Percentiles rank a stretch among this genome's conserved stretches.
Evolutionary conservation across 2,797 vertebrate species (phyloP).

Genomic region (Centropyge bicolor): DNA sequence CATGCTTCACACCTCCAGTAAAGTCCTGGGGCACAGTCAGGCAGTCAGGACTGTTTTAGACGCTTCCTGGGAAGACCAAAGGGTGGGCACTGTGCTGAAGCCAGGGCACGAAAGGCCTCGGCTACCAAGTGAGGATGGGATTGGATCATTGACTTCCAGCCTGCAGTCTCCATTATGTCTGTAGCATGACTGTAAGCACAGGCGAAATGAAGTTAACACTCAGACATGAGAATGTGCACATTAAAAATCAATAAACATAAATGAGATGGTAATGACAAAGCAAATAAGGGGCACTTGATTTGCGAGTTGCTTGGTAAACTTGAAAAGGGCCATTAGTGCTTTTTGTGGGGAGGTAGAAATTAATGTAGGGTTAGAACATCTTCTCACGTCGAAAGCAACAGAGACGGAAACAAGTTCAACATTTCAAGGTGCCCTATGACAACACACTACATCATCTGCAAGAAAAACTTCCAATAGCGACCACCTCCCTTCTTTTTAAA

Average conservation of each 20-base stretch:
- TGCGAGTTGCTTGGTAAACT: slow-evolving; percentile 44
- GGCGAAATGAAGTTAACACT: slow-evolving; percentile 67
- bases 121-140: slow-evolving; percentile 99
- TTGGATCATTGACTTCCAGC: slow-evolving; percentile 99
- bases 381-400: slow-evolving; percentile 15
- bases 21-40: slow-evolving; percentile 84
- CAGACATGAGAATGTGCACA: slow-evolving; percentile 72
- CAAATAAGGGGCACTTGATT: slow-evolving; percentile 65
- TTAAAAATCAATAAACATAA: slow-evolving; percentile 84
- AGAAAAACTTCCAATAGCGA: slow-evolving; percentile 49
- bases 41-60: slow-evolving; percentile 96
- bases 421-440: slow-evolving; percentile 75
- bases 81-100: slow-evolving; percentile 95
- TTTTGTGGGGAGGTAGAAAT: slow-evolving; percentile 29
- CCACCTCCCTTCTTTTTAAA: slow-evolving; percentile 58
- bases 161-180: slow-evolving; percentile 99
- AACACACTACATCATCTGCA: slow-evolving; percentile 56
- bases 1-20: slow-evolving; percentile 78
- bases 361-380: not conserved
- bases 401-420: slow-evolving; percentile 33
- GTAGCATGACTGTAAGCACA: slow-evolving; percentile 93
- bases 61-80: slow-evolving; percentile 96
- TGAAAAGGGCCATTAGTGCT: slow-evolving; percentile 55
- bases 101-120: slow-evolving; percentile 97
- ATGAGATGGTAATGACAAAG: slow-evolving; percentile 75